A percentile compares a stretch with the other conserved stretches of the same genome.
Evolutionary conservation across 2,888 invertebrate genomes (phyloP).

Genomic region (Alloscopus bannaensis): DNA sequence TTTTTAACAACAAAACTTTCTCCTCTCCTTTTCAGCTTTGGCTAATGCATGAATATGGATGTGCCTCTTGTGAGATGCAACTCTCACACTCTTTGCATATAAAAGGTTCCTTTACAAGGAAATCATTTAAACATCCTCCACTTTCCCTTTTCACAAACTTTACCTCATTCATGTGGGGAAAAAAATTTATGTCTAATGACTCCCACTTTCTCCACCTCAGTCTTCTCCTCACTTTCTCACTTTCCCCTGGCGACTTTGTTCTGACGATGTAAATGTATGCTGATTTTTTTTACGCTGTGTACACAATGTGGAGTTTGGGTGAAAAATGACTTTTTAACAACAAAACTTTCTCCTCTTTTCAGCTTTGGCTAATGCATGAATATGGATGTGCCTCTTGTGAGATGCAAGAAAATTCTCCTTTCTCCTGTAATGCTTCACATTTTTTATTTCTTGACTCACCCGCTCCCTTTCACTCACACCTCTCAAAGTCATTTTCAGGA

Average conservation of each 20-base stretch:
- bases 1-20: neutral
- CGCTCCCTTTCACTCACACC: too few relatives aligned
- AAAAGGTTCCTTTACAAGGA: too few relatives aligned
- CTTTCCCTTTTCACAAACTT: neutral
- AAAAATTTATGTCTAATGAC: conserved; percentile 50
- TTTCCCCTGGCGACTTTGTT: neutral
- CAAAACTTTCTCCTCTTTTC: neutral
- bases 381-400: too few relatives aligned
- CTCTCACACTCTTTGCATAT: too few relatives aligned
- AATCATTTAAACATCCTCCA: neutral
- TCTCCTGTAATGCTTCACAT: too few relatives aligned
- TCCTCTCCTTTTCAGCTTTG: neutral
- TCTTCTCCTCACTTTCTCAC: neutral
- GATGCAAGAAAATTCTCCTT: too few relatives aligned
- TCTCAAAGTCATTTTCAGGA: too few relatives aligned
- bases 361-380: neutral
- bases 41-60: neutral
- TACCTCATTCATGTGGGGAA: neutral
- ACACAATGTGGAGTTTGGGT: too few relatives aligned
- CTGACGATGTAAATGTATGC: conserved; percentile 18
- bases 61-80: too few relatives aligned
- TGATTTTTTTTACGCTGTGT: too few relatives aligned
- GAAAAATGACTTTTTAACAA: conserved; percentile 8
- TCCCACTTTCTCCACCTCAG: neutral
- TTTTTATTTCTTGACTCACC: too few relatives aligned